Evolutionary conservation across 1,140 invertebrate species (phyloP).

Genomic region (Zaprionus camerounensis): DNA sequence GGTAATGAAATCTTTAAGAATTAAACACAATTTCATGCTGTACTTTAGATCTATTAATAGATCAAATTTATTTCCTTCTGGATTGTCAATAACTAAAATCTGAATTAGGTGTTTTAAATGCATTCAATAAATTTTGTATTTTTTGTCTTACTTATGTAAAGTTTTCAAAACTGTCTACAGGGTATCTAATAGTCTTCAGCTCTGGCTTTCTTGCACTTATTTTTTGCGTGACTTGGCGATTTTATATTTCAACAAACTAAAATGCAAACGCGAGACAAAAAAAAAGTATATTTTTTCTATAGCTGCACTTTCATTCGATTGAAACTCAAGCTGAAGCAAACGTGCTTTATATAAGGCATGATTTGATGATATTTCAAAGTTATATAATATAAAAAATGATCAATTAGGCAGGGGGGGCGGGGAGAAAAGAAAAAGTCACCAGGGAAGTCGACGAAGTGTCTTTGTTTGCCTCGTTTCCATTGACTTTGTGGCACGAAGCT

Average conservation of each 20-base stretch:
- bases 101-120: too few species aligned
- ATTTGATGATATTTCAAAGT: constrained; percentile 8
- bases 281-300: constrained; percentile 14
- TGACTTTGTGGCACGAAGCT: background rate
- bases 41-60: too few species aligned
- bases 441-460: background rate
- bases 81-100: too few species aligned
- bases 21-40: too few species aligned
- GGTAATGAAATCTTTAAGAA: background rate
- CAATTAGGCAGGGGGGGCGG: background rate
- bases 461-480: background rate
- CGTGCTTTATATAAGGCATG: constrained; percentile 6
- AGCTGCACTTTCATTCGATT: constrained; percentile 22
- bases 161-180: background rate
- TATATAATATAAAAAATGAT: constrained; percentile 5
- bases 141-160: too few species aligned
- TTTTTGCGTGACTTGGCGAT: constrained; percentile 23
- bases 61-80: background rate
- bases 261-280: constrained; percentile 1
- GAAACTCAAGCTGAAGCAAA: constrained; percentile 9
- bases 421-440: background rate
- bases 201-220: background rate
- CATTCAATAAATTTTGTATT: background rate
- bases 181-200: background rate
- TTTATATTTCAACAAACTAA: constrained; percentile 2